A percentile compares a stretch with the other conserved stretches of the same genome.
These are phyloP conservation scores for Diachasmimorpha longicaudata DNA, from an alignment of 1,140 invertebrate genomes.

Conservation along the genomic window DNA sequence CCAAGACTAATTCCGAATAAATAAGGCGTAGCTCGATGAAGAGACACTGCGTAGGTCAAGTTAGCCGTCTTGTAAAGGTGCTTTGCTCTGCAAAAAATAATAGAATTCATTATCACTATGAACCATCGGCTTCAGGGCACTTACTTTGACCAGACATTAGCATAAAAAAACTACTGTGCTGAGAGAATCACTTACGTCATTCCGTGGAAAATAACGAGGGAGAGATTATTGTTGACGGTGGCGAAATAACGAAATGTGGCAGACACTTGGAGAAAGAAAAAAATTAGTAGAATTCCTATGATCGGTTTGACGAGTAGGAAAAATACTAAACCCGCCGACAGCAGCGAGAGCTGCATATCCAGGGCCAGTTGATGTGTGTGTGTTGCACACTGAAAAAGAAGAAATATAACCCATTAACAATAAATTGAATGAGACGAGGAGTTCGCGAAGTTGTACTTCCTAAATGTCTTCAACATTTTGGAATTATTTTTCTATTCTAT, in stretches of 20 bases:
- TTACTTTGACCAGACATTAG: not conserved
- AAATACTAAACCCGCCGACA: conserved; percentile 75
- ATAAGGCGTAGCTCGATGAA: conserved; percentile 72
- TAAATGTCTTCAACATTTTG: not conserved
- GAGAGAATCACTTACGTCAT: conserved; percentile 64
- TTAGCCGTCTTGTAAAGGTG: conserved; percentile 73
- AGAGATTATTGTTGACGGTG: conserved; percentile 66
- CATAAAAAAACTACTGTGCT: not conserved
- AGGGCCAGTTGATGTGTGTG: conserved; percentile 77
- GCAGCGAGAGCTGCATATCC: conserved; percentile 81
- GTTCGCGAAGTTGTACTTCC: not conserved
- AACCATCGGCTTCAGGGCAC: not conserved
- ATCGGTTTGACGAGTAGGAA: conserved; percentile 66
- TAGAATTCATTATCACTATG: not conserved
- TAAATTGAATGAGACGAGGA: not conserved
- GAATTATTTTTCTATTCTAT: not conserved
- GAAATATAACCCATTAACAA: not conserved
- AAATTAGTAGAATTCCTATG: conserved; percentile 63
- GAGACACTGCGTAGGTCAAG: conserved; percentile 67
- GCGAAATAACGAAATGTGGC: conserved; percentile 69
- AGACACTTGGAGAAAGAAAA: conserved; percentile 65
- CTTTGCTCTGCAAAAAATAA: conserved; percentile 61
- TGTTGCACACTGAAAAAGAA: conserved; percentile 67
- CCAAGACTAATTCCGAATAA: conserved; percentile 70
- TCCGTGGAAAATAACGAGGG: conserved; percentile 71